A percentile compares a stretch with the other conserved stretches of the same genome.
Conservation (phyloP, 1,140 invertebrate genomes). For the Calycopis cecrops region DNA sequence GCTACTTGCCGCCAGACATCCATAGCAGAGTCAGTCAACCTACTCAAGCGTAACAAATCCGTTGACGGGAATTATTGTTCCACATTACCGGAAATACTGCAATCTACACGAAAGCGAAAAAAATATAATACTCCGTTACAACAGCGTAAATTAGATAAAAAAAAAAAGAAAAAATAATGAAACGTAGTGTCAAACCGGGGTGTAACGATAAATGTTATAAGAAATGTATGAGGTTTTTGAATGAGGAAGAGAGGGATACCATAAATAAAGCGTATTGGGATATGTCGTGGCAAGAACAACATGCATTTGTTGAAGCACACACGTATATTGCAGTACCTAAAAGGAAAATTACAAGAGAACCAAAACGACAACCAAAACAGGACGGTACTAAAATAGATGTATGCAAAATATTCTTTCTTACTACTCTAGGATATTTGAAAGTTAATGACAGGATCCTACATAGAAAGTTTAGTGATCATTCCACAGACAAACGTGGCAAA, state of each 20-base stretch:
- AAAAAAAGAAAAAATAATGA: conserved; percentile 7
- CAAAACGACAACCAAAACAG: conserved; percentile 11
- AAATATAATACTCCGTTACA: conserved; percentile 10
- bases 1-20: neutral
- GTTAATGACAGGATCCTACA: conserved; percentile 11
- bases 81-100: conserved; percentile 6
- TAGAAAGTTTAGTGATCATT: neutral
- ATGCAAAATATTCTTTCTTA: conserved; percentile 13
- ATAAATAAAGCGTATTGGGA: conserved; percentile 13
- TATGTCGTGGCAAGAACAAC: conserved; percentile 12
- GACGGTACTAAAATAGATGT: conserved; percentile 12
- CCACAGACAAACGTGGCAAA: conserved; percentile 12
- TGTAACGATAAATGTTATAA: conserved; percentile 16
- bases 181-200: conserved; percentile 11
- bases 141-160: conserved; percentile 15
- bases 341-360: conserved; percentile 13
- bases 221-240: conserved; percentile 11
- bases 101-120: conserved; percentile 15
- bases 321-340: conserved; percentile 13
- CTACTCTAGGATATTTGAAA: conserved; percentile 7
- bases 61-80: conserved; percentile 6
- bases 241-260: neutral
- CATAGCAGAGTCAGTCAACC: neutral
- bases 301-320: conserved; percentile 11
- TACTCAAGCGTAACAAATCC: conserved; percentile 7